phyloP scores from a whole-genome alignment of 2,113 vertebrate species.

The Strix uralensis region DNA sequence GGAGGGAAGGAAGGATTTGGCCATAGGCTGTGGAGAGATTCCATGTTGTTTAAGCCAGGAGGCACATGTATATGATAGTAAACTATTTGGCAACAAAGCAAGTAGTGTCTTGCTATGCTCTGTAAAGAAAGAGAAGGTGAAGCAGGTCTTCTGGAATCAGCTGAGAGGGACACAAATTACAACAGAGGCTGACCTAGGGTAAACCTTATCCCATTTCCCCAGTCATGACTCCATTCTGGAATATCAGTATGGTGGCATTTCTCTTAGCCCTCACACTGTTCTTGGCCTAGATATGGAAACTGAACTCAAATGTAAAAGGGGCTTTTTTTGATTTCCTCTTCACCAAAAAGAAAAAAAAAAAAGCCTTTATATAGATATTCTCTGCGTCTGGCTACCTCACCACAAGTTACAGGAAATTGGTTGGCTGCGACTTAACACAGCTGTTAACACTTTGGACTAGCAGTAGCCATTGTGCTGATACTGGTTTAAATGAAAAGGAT shows the following conservation, averaged over 20 bases:
- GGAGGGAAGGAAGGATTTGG: background rate
- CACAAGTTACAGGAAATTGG: conserved; percentile 51
- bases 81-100: accelerated
- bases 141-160: background rate
- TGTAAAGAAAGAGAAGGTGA: background rate
- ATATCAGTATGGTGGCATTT: background rate
- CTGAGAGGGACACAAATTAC: background rate
- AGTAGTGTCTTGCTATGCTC: background rate
- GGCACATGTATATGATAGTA: accelerated
- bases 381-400: conserved; percentile 37
- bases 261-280: background rate
- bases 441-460: conserved; percentile 58
- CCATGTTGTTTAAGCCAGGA: background rate
- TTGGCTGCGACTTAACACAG: conserved; percentile 52
- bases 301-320: background rate
- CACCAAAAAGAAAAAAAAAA: background rate
- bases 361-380: conserved; percentile 30
- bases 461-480: conserved; percentile 37
- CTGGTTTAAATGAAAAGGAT: background rate
- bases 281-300: background rate
- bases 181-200: background rate
- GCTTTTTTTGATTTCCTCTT: background rate
- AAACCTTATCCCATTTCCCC: background rate
- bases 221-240: background rate
- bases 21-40: accelerated